Base-by-base conservation (phyloP, 1,140 invertebrate species). In the Aleiodes sp. region DNA sequence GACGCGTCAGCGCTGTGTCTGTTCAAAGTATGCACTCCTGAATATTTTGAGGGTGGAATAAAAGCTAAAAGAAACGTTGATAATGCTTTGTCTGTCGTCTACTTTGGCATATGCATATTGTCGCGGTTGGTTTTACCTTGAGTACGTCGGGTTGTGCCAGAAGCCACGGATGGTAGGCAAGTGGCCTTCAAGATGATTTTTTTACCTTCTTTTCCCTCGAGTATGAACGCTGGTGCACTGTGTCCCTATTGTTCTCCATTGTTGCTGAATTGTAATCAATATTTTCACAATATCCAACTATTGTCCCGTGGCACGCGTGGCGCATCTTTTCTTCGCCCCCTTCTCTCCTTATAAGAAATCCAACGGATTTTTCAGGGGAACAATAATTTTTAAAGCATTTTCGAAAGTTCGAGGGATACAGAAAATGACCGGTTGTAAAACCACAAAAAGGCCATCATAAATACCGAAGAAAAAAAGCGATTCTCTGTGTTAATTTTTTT, bases 271-370 rank as follows among this genome's bases (percentile, higher is more conserved):
- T 77, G 75, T 79, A 85, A 86, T 86, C 83, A 85, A 86, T 86
- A 86, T 86, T 85, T 85, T 85, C 83, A 86, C 83, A 86, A 86
- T 86, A 86, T 83, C 57, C 73, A 76, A 77, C 74, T 73, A 85
- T 86, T 86, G 83, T 86, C 77, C 28, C 71, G 73, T 70, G 79
- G 80, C 82, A 84, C 81, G 82, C 56, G 28, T 59, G 80, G 77
- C 81, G 74, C 76, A 74, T 60, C 72, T 31, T 59, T 28, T n/a
- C n/a, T n/a, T n/a, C n/a, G 14, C n/a, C 28, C 56, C 24, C n/a
- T 1, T 29, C 1, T 33, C 4, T 33, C 9, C 31, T 4, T 33
- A 33, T 2, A 59, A 59, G 16, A 52, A 4, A 12, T 21, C 46
- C 2, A 21, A 10, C 14, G 16, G 12, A 12, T 52, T 52, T 21